Conservation (phyloP, 2,797 vertebrate species). For the Borostomias antarcticus region DNA sequence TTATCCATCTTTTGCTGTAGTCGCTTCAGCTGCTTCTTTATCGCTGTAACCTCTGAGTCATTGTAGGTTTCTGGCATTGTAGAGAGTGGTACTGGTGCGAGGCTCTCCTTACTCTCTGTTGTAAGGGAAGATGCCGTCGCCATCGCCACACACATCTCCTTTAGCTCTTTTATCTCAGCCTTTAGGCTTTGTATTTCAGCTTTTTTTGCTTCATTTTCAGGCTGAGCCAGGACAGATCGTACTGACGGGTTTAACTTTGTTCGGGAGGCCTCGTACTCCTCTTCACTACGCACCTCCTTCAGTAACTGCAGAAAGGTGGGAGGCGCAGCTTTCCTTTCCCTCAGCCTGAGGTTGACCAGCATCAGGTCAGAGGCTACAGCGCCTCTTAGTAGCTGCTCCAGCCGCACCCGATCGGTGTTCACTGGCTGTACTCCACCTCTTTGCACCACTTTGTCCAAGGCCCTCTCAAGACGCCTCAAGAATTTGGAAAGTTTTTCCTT, state of each 20-base stretch:
- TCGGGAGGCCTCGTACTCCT: slow-evolving; percentile 12
- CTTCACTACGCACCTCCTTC: slow-evolving; percentile 16
- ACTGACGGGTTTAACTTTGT: background rate
- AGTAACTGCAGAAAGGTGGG: slow-evolving; percentile 18
- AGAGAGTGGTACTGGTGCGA: too few relatives aligned
- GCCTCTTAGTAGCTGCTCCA: slow-evolving; percentile 15
- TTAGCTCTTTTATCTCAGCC: too few relatives aligned
- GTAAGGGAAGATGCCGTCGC: too few relatives aligned
- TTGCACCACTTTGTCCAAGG: slow-evolving; percentile 15
- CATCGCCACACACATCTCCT: too few relatives aligned
- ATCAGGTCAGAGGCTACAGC: slow-evolving; percentile 9
- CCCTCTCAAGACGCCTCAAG: slow-evolving; percentile 3
- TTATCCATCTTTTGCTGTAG: too few relatives aligned
- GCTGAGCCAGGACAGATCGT: too few relatives aligned
- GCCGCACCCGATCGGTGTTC: background rate
- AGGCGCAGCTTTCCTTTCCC: slow-evolving; percentile 17
- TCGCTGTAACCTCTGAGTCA: too few relatives aligned
- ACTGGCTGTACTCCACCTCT: slow-evolving; percentile 1
- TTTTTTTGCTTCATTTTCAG: too few relatives aligned
- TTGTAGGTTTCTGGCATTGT: too few relatives aligned
- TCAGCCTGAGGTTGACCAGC: slow-evolving; percentile 13
- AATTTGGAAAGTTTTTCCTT: slow-evolving; percentile 24
- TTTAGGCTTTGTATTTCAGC: too few relatives aligned
- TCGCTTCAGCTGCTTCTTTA: too few relatives aligned
- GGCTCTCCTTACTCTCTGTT: too few relatives aligned